Percentiles rank a stretch among this genome's conserved stretches.
phyloP scores from a whole-genome alignment of 2,797 vertebrate species.

The Hydrolagus colliei region DNA sequence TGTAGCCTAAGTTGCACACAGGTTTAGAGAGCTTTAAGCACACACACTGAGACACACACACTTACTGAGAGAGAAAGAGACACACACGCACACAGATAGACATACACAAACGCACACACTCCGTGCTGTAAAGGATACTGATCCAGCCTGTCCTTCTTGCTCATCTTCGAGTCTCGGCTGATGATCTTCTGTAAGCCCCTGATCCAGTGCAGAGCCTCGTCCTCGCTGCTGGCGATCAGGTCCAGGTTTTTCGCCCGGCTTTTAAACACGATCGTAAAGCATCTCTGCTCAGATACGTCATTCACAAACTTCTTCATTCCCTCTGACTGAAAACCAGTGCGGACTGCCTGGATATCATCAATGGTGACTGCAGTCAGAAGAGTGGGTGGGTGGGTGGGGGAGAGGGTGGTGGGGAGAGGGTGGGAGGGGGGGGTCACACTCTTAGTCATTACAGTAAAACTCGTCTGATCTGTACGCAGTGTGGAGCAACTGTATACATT shows the following conservation, averaged over 20 bases:
- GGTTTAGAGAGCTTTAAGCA: too few species aligned
- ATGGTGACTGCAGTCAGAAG: constrained; percentile 65
- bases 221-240: constrained; percentile 61
- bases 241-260: constrained; percentile 75
- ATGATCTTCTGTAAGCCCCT: constrained; percentile 74
- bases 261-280: constrained; percentile 92
- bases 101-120: too few species aligned
- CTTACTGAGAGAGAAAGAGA: too few species aligned
- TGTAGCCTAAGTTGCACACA: too few species aligned
- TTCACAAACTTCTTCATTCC: constrained; percentile 76
- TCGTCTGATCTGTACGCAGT: too few species aligned
- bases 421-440: not conserved
- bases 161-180: constrained; percentile 65
- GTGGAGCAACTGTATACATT: too few species aligned
- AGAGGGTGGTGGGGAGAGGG: not conserved
- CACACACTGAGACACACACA: too few species aligned
- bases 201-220: constrained; percentile 71
- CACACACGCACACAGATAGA: too few species aligned
- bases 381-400: not conserved
- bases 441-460: too few species aligned
- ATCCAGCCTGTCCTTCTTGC: constrained; percentile 70
- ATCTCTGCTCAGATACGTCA: constrained; percentile 58
- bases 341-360: constrained; percentile 82
- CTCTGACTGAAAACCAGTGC: constrained; percentile 79
- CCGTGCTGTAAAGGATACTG: constrained; percentile 79